These are phyloP conservation scores for Phasianus colchicus DNA, from an alignment of 2,113 vertebrate genomes.

Conservation along the genomic window DNA sequence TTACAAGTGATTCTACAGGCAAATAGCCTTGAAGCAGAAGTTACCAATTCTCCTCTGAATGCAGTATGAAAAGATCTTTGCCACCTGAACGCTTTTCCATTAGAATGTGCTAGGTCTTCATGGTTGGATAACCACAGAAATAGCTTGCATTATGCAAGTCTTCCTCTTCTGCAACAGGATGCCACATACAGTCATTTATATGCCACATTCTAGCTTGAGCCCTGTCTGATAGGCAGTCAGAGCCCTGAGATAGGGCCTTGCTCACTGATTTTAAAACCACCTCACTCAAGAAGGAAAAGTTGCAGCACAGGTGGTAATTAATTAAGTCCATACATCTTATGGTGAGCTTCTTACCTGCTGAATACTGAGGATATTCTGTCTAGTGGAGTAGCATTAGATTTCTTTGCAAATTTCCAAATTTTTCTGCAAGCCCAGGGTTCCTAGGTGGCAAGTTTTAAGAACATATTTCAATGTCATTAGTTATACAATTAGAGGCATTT, in stretches of 20 bases:
- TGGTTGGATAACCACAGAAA: slow-evolving; percentile 61
- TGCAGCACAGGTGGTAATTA: neutral
- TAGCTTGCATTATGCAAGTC: slow-evolving; percentile 41
- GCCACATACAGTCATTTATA: neutral
- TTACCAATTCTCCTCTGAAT: slow-evolving; percentile 42
- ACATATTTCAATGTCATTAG: neutral
- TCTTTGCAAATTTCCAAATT: too few species aligned
- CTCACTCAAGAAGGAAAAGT: neutral
- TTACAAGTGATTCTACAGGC: neutral
- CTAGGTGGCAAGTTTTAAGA: neutral
- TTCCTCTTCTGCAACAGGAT: neutral
- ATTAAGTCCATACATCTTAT: neutral
- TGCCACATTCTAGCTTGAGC: neutral
- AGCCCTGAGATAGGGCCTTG: neutral
- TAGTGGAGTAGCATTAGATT: neutral
- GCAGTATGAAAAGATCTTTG: slow-evolving; percentile 54
- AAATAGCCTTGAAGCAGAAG: slow-evolving; percentile 50
- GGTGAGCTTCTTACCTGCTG: neutral
- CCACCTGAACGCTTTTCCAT: slow-evolving; percentile 61
- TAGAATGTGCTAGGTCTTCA: slow-evolving; percentile 60
- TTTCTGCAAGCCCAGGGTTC: neutral
- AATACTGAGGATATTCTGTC: neutral
- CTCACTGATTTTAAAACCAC: slow-evolving; percentile 19
- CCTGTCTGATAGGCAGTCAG: neutral
- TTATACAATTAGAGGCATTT: neutral